phyloP scores from a whole-genome alignment of 2,113 vertebrate species.

The Boleophthalmus pectinirostris region DNA sequence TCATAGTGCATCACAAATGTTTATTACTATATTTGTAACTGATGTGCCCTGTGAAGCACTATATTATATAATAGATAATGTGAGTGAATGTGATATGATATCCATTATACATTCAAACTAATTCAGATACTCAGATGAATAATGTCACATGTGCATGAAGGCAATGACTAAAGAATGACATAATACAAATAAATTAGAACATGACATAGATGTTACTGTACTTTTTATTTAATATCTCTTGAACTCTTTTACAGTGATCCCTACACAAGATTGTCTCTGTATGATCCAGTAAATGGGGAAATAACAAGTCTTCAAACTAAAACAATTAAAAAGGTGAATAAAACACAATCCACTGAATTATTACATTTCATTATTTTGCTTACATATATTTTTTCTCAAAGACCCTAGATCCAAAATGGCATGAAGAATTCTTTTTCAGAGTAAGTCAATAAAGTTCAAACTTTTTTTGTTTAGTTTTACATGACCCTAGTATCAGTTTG shows the following conservation, averaged over 20 bases:
- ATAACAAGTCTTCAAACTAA: constrained; percentile 92
- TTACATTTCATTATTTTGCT: constrained; percentile 10
- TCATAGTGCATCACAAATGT: constrained; percentile 26
- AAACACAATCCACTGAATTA: background rate
- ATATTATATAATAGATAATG: constrained; percentile 15
- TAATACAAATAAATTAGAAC: background rate
- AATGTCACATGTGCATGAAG: constrained; percentile 1
- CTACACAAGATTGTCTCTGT: constrained; percentile 90
- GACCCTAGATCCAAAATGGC: constrained; percentile 97
- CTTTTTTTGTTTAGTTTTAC: background rate
- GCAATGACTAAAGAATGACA: background rate
- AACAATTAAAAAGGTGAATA: constrained; percentile 90
- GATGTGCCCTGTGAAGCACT: background rate
- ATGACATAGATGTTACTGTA: background rate
- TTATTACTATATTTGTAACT: constrained; percentile 3
- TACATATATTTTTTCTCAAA: constrained; percentile 46
- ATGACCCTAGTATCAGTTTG: background rate
- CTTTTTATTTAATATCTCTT: background rate
- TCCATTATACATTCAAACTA: constrained; percentile 15
- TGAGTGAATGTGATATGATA: constrained; percentile 24
- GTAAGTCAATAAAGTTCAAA: constrained; percentile 78
- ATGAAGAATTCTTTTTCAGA: constrained; percentile 92
- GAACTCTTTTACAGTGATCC: constrained; percentile 83
- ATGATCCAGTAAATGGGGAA: constrained; percentile 86
- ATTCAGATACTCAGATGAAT: background rate